phyloP scores from a whole-genome alignment of 2,797 vertebrate genomes.

The Sternotherus odoratus region DNA sequence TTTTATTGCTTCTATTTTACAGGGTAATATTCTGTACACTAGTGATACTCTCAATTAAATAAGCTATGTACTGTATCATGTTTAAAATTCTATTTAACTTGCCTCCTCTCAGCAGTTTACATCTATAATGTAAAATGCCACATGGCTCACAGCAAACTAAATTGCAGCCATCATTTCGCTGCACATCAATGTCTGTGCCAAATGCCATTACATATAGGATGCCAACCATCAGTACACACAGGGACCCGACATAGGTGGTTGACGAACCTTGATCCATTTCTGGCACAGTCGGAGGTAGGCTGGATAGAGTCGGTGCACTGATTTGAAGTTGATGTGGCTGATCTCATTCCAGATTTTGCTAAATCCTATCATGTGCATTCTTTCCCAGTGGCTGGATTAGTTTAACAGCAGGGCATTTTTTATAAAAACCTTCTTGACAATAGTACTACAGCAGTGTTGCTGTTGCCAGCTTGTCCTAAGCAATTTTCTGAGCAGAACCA shows the following conservation, averaged over 20 bases:
- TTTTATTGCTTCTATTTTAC: not conserved
- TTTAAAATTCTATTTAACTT: constrained; percentile 7
- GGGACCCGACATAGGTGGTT: not conserved
- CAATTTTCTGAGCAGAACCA: not conserved
- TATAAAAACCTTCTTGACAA: not conserved
- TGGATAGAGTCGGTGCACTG: not conserved
- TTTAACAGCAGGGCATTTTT: not conserved
- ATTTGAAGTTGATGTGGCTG: not conserved
- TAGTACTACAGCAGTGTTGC: not conserved
- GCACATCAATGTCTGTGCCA: not conserved
- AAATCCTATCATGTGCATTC: not conserved
- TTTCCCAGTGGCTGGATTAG: not conserved
- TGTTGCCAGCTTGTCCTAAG: not conserved
- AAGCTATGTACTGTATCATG: not conserved
- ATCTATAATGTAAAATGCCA: not conserved
- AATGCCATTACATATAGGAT: not conserved
- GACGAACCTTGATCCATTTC: constrained; percentile 13
- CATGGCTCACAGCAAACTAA: not conserved
- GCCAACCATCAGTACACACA: not conserved
- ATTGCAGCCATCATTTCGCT: not conserved
- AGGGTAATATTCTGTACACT: not conserved
- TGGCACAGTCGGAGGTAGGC: not conserved
- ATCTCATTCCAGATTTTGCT: not conserved
- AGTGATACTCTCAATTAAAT: not conserved
- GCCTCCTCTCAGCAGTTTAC: not conserved